phyloP scores from a whole-genome alignment of 2,113 vertebrate species.

The Monopterus albus region DNA sequence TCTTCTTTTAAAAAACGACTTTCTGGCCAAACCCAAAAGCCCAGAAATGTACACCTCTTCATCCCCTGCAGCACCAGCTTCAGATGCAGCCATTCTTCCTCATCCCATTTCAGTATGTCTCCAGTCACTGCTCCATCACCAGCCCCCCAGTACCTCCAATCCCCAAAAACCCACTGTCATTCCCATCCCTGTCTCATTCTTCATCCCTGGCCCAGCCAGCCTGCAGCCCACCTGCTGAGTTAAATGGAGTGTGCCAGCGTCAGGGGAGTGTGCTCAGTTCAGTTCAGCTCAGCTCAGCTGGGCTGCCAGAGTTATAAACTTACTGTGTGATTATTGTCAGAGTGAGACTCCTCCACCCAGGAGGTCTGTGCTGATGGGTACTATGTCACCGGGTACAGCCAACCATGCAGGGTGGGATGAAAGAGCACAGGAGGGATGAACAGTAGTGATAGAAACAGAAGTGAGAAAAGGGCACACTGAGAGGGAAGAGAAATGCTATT shows the following conservation, averaged over 20 bases:
- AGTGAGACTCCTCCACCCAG: slow-evolving; percentile 73
- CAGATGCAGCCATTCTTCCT: slow-evolving; percentile 39
- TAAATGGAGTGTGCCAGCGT: slow-evolving; percentile 83
- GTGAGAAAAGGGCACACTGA: slow-evolving; percentile 31
- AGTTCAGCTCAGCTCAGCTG: slow-evolving; percentile 75
- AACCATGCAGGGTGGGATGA: slow-evolving; percentile 58
- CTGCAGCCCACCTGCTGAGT: slow-evolving; percentile 75
- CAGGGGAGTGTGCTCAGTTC: slow-evolving; percentile 74
- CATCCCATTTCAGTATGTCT: slow-evolving; percentile 65
- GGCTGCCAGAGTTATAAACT: slow-evolving; percentile 77
- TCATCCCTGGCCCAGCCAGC: slow-evolving; percentile 67
- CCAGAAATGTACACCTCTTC: slow-evolving; percentile 30
- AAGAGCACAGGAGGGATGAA: slow-evolving; percentile 30
- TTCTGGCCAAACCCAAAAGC: slow-evolving; percentile 39
- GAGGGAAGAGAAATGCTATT: slow-evolving; percentile 31
- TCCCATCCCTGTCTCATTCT: slow-evolving; percentile 63
- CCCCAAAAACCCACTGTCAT: slow-evolving; percentile 51
- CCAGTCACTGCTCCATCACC: slow-evolving; percentile 59
- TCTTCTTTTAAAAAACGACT: slow-evolving; percentile 24
- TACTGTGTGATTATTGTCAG: slow-evolving; percentile 79
- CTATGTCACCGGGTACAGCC: slow-evolving; percentile 73
- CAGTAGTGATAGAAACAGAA: slow-evolving; percentile 13
- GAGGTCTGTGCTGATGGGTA: slow-evolving; percentile 74
- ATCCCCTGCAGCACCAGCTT: slow-evolving; percentile 52
- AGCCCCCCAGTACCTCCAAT: slow-evolving; percentile 13